These are phyloP conservation scores for Strix aluco DNA, from an alignment of 2,113 vertebrate species.

Conservation along the genomic window DNA sequence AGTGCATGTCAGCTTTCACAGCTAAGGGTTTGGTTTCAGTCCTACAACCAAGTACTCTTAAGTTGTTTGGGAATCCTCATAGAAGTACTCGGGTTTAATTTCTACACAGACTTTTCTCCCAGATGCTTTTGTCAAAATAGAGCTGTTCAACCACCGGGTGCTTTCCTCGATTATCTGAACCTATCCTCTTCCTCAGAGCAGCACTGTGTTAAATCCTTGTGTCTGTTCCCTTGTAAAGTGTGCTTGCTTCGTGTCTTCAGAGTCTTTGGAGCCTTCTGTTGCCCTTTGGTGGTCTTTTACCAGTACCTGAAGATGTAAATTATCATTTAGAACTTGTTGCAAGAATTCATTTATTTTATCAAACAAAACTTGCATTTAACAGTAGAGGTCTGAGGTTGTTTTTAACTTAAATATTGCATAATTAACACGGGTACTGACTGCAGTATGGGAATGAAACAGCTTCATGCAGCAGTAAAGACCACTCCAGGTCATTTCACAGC, in stretches of 20 bases:
- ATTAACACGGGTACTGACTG: neutral
- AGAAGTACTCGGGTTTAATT: neutral
- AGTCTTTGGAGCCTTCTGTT: neutral
- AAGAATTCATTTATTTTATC: neutral
- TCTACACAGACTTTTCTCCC: neutral
- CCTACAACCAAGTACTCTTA: neutral
- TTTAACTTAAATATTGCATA: neutral
- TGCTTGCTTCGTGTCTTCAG: neutral
- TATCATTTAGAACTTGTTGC: neutral
- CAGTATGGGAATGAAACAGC: neutral
- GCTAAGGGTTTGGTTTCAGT: neutral
- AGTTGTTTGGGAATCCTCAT: neutral
- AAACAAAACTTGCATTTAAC: neutral
- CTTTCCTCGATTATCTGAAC: neutral
- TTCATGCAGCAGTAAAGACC: neutral
- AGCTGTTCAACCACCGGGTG: accelerated
- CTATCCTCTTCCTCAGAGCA: neutral
- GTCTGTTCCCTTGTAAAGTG: neutral
- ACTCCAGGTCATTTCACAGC: neutral
- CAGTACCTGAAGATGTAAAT: neutral
- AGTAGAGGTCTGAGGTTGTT: neutral
- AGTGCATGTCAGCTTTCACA: neutral
- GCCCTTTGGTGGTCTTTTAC: neutral
- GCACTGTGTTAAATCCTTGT: neutral
- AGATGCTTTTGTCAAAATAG: neutral